A percentile compares a stretch with the other conserved stretches of the same genome.
phyloP scores from a whole-genome alignment of 2,888 invertebrate genomes.

The Lithodes maja region DNA sequence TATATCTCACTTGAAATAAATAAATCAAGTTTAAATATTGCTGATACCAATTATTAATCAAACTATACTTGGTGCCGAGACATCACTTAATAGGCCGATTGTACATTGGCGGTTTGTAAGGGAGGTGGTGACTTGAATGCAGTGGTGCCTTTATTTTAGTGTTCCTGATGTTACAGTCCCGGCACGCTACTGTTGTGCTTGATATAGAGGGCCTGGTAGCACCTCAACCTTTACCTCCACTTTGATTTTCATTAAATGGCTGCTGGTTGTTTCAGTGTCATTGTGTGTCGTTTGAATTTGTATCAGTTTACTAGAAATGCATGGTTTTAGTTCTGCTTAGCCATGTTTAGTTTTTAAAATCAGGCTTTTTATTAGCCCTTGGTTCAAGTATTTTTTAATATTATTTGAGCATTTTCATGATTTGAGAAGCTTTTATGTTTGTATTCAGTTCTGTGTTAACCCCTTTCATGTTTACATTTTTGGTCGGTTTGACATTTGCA shows the following conservation, averaged over 20 bases:
- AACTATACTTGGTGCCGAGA: too few relatives aligned
- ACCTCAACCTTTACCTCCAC: conserved; percentile 32
- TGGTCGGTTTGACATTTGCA: conserved; percentile 3
- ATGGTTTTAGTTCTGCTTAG: conserved; percentile 11
- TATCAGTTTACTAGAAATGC: conserved; percentile 3
- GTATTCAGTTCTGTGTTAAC: neutral
- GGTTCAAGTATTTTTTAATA: neutral
- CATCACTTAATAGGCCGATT: too few relatives aligned
- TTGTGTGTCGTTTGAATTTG: neutral
- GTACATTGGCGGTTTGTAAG: too few relatives aligned
- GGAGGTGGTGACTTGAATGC: too few relatives aligned
- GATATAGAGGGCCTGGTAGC: conserved; percentile 54
- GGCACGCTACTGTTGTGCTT: conserved; percentile 63
- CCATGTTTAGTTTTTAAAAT: conserved; percentile 12
- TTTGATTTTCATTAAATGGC: conserved; percentile 64
- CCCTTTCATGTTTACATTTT: neutral
- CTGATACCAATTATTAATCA: too few relatives aligned
- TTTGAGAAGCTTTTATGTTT: conserved; percentile 17
- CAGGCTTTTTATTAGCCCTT: neutral
- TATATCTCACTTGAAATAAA: too few relatives aligned
- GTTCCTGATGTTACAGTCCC: conserved; percentile 45
- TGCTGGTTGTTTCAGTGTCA: conserved; percentile 63
- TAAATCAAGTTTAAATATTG: too few relatives aligned
- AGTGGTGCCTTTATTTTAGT: conserved; percentile 56
- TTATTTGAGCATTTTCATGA: neutral